Conservation (phyloP, 2,888 invertebrate genomes). For the Tuta absoluta region DNA sequence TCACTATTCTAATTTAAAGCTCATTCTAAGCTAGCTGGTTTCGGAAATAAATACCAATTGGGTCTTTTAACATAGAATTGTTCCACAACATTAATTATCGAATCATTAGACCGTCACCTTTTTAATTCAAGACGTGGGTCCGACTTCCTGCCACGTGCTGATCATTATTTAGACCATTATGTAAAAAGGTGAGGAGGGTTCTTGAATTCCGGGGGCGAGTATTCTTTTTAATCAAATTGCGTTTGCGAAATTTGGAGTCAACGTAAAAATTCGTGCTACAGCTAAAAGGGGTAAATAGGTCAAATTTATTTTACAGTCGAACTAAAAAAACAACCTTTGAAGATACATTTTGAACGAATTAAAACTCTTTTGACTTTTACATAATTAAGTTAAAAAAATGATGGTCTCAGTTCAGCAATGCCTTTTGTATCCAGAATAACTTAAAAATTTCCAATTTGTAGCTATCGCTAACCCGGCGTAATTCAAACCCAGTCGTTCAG, state of each 20-base stretch:
- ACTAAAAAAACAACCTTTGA: no score
- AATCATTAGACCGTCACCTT: constrained; percentile 9
- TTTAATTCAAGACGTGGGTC: constrained; percentile 22
- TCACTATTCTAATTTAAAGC: no score
- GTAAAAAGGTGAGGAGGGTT: constrained; percentile 28
- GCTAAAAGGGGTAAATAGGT: constrained; percentile 5
- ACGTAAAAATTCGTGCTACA: neutral
- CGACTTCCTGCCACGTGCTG: constrained; percentile 37
- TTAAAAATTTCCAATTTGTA: no score
- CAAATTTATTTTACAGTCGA: neutral
- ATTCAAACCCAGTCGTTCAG: neutral
- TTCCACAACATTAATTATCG: constrained; percentile 10
- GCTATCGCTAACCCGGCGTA: no score
- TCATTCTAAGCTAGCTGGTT: no score
- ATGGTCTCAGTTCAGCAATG: no score
- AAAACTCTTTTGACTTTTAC: no score
- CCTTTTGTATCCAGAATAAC: no score
- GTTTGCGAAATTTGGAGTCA: neutral
- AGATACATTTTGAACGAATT: no score
- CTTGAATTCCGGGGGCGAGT: neutral
- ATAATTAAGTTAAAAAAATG: no score
- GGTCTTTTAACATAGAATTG: neutral
- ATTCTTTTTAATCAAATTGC: neutral
- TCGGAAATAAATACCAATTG: no score
- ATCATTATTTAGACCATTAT: constrained; percentile 29